Conservation (phyloP, 1,140 invertebrate genomes). For the Oppia nitens region DNA sequence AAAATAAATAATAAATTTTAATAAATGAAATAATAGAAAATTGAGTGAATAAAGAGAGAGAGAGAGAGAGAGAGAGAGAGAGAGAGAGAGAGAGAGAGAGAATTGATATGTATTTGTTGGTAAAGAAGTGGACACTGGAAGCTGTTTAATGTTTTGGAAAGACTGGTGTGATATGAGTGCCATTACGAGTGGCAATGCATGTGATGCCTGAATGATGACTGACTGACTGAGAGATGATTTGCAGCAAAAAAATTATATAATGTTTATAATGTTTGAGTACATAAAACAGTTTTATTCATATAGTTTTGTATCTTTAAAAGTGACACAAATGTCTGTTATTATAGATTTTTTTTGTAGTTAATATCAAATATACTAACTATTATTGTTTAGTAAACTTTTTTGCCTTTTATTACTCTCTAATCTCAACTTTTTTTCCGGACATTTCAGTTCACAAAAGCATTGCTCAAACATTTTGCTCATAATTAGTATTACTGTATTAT, state of each 20-base stretch:
- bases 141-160: neutral
- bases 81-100: too few relatives aligned
- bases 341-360: neutral
- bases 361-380: neutral
- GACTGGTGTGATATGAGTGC: neutral
- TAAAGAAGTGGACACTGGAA: neutral
- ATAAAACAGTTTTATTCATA: neutral
- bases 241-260: too few relatives aligned
- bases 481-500: neutral
- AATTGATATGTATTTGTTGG: too few relatives aligned
- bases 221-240: neutral
- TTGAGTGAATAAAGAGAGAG: too few relatives aligned
- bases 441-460: neutral
- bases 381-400: neutral
- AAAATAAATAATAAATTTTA: too few relatives aligned
- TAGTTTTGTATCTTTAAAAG: neutral
- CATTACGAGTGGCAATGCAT: neutral
- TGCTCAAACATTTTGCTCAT: neutral
- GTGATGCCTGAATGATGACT: too few relatives aligned
- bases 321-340: neutral
- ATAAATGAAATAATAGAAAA: too few relatives aligned
- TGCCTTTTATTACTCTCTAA: too few relatives aligned
- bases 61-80: too few relatives aligned
- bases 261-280: neutral
- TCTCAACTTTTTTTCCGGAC: neutral